phyloP scores from a whole-genome alignment of 2,888 invertebrate genomes.

The Synanthedon vespiformis region DNA sequence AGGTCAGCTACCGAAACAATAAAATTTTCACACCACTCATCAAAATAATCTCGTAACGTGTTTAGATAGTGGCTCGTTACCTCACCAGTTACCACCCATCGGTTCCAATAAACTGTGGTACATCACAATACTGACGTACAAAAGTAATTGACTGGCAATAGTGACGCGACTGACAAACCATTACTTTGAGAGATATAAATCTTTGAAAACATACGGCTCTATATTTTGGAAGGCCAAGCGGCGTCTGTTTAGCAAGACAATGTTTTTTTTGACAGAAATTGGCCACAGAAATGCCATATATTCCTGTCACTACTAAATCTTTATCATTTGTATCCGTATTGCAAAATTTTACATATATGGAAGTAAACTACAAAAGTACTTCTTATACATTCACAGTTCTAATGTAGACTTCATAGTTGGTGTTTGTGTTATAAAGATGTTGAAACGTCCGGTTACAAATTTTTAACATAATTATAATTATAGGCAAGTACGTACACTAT shows the following conservation, averaged over 20 bases:
- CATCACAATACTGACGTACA: constrained; percentile 5
- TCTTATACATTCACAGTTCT: too few species aligned
- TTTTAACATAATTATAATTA: too few species aligned
- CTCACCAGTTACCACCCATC: constrained; percentile 7
- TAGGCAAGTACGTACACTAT: too few species aligned
- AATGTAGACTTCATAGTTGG: too few species aligned
- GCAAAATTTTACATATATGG: too few species aligned
- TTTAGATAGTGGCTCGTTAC: neutral
- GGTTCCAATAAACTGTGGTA: constrained; percentile 1
- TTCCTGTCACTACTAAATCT: too few species aligned
- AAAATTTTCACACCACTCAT: constrained; percentile 9
- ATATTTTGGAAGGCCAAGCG: neutral
- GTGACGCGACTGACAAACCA: constrained; percentile 18
- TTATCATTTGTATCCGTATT: too few species aligned
- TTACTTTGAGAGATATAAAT: constrained; percentile 18
- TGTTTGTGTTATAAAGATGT: too few species aligned
- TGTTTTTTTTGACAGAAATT: neutral
- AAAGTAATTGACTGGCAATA: constrained; percentile 19
- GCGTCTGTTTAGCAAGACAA: neutral
- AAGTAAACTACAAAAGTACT: too few species aligned
- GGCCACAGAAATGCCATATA: too few species aligned
- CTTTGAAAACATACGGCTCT: constrained; percentile 5
- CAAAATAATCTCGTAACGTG: constrained; percentile 9
- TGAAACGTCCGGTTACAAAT: too few species aligned
- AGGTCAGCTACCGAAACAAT: neutral